phyloP scores from a whole-genome alignment of 2,797 vertebrate species.

The Anas bernieri region DNA sequence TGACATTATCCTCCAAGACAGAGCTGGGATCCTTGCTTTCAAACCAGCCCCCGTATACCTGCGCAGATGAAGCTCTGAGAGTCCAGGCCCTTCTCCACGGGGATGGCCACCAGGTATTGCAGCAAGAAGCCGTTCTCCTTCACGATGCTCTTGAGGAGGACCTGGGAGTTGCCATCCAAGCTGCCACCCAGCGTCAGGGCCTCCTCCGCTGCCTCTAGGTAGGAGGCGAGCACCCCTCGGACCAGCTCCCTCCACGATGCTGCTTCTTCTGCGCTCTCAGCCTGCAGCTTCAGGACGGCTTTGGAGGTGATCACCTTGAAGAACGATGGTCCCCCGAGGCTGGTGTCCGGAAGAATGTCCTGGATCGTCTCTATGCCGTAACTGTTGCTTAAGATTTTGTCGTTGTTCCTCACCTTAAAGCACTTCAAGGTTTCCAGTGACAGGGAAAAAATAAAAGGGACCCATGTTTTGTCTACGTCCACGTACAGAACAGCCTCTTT shows the following conservation, averaged over 20 bases:
- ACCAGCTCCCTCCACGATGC: constrained; percentile 88
- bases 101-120: constrained; percentile 86
- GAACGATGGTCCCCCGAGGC: constrained; percentile 87
- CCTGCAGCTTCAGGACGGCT: constrained; percentile 85
- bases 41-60: constrained; percentile 76
- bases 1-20: not conserved
- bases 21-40: not conserved
- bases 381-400: constrained; percentile 82
- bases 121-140: constrained; percentile 86
- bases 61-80: constrained; percentile 93
- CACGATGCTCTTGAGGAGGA: constrained; percentile 86
- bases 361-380: constrained; percentile 86
- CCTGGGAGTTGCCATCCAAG: constrained; percentile 82
- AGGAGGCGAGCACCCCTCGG: constrained; percentile 86
- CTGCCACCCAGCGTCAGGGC: constrained; percentile 51
- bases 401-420: constrained; percentile 80
- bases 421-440: constrained; percentile 89
- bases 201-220: constrained; percentile 88
- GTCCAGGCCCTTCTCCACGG: constrained; percentile 90
- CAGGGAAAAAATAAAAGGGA: constrained; percentile 87
- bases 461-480: constrained; percentile 83
- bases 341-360: constrained; percentile 90
- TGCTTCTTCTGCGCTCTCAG: constrained; percentile 84
- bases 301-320: constrained; percentile 91
- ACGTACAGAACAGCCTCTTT: constrained; percentile 91